Percentiles rank a stretch among this genome's conserved stretches.
These are phyloP conservation scores for Tachycineta bicolor DNA, from an alignment of 2,113 vertebrate genomes.

Conservation along the genomic window DNA sequence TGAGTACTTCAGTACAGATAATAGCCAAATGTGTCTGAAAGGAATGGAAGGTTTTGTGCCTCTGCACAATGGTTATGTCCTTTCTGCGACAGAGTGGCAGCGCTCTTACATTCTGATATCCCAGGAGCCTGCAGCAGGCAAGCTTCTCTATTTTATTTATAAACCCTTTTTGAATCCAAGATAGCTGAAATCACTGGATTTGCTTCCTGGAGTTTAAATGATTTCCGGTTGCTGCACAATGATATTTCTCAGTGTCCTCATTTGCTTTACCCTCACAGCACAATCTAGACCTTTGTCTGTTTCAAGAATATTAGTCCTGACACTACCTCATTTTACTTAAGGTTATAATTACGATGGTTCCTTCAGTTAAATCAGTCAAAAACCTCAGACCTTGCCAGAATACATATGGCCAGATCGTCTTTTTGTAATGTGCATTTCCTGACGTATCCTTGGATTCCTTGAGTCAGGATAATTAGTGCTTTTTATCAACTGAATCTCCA, in stretches of 20 bases:
- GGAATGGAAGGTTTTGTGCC: slow-evolving; percentile 15
- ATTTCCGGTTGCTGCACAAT: neutral
- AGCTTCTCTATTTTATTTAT: slow-evolving; percentile 24
- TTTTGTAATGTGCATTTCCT: neutral
- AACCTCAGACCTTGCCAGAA: neutral
- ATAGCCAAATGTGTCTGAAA: slow-evolving; percentile 44
- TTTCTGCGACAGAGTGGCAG: neutral
- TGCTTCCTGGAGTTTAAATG: slow-evolving; percentile 16
- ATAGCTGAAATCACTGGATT: slow-evolving; percentile 10
- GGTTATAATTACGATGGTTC: neutral
- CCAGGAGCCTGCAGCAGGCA: neutral
- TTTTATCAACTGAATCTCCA: slow-evolving; percentile 18
- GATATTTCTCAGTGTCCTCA: neutral
- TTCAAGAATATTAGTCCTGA: neutral
- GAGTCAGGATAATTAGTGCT: slow-evolving; percentile 3
- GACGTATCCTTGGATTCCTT: neutral
- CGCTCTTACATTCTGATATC: slow-evolving; percentile 1
- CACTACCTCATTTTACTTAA: neutral
- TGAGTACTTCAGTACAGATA: slow-evolving; percentile 28
- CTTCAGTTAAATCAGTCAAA: neutral
- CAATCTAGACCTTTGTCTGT: neutral
- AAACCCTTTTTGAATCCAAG: slow-evolving; percentile 8
- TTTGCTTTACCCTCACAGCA: neutral
- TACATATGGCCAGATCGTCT: neutral
- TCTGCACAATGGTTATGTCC: slow-evolving; percentile 17